Conservation (phyloP, 2,797 vertebrate species). For the Streptopelia turtur region DNA sequence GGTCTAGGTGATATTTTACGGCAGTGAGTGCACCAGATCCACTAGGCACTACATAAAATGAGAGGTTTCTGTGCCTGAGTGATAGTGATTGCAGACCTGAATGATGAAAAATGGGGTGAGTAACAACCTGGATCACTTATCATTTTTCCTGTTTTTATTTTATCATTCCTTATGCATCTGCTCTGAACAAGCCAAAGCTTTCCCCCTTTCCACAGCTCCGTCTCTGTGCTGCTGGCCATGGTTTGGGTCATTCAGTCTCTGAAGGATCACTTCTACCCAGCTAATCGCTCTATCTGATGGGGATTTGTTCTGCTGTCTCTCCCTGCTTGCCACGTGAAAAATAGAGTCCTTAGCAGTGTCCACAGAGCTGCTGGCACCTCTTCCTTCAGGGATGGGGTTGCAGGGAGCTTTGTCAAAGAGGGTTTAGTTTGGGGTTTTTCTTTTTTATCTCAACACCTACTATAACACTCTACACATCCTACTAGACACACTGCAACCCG, state of each 20-base stretch:
- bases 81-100: background rate
- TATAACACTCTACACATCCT: slow-evolving; percentile 37
- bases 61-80: background rate
- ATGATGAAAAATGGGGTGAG: slow-evolving; percentile 38
- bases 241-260: background rate
- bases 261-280: background rate
- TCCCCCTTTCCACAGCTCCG: background rate
- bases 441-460: slow-evolving; percentile 52
- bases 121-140: background rate
- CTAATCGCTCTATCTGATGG: background rate
- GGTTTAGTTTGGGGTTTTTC: slow-evolving; percentile 1
- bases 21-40: background rate
- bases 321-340: background rate
- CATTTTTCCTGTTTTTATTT: background rate
- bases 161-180: slow-evolving; percentile 2
- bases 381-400: background rate
- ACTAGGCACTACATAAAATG: background rate
- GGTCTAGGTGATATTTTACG: background rate
- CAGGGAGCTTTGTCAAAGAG: background rate
- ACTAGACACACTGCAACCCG: slow-evolving; percentile 1
- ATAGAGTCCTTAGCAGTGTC: background rate
- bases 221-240: background rate
- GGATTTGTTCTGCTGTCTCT: slow-evolving; percentile 11
- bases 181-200: background rate
- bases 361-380: background rate